phyloP scores from a whole-genome alignment of 2,888 invertebrate species.

The Lycaena phlaeas region DNA sequence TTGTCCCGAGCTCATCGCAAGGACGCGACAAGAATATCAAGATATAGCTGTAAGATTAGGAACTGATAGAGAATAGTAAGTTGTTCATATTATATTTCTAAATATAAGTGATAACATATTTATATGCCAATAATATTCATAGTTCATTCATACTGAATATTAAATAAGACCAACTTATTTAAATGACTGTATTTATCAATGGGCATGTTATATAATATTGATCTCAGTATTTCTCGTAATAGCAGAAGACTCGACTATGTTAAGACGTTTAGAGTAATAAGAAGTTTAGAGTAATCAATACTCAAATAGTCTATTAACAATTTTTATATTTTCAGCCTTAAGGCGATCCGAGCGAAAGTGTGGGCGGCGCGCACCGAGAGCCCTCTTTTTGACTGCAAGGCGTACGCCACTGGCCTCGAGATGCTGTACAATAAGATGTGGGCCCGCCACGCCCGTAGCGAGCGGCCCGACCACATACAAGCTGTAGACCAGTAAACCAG shows the following conservation, averaged over 20 bases:
- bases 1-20: conserved; percentile 95
- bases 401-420: conserved; percentile 94
- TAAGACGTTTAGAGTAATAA: too few relatives aligned
- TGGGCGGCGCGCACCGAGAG: conserved; percentile 94
- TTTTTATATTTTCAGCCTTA: conserved; percentile 80
- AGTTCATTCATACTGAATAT: too few relatives aligned
- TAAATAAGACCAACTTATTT: too few relatives aligned
- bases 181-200: too few relatives aligned
- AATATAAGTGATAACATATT: too few relatives aligned
- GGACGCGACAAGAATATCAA: conserved; percentile 94
- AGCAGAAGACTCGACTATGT: too few relatives aligned
- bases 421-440: conserved; percentile 93
- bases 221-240: too few relatives aligned
- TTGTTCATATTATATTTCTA: conserved; percentile 27
- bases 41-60: conserved; percentile 96
- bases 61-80: conserved; percentile 95
- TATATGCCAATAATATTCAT: too few relatives aligned
- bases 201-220: too few relatives aligned
- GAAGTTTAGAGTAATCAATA: too few relatives aligned
- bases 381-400: conserved; percentile 94
- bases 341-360: conserved; percentile 94
- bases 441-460: conserved; percentile 84
- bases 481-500: conserved; percentile 47
- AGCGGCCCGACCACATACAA: conserved; percentile 86
- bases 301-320: neutral